Base-by-base conservation (phyloP, 2,797 vertebrate species). In the Masticophis lateralis region DNA sequence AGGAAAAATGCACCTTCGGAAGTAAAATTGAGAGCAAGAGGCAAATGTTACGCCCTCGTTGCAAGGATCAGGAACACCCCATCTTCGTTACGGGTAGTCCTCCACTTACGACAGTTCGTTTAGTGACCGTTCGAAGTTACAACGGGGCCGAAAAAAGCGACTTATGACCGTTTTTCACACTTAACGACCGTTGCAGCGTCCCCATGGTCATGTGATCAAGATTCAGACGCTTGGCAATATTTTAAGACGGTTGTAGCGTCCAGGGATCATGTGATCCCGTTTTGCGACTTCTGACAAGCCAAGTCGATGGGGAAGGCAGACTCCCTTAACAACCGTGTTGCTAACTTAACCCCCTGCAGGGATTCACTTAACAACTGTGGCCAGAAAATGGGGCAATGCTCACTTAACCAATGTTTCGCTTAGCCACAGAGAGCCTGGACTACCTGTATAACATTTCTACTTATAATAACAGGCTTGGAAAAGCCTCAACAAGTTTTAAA, bases 141-240 rank as follows among this genome's bases (percentile, higher is more conserved):
- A 28, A 28, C 5, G 10, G 12, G 4, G 5, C 4, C 0, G 2
- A n/a, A n/a, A 66, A n/a, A 66, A 6, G 27, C 5, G 4, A 14
- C 4, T 2, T 0, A 6, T 0, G 2, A n/a, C 12, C 28, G 12
- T 66, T 66, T n/a, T n/a, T 66, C 63, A n/a, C 63, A n/a, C 28
- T 28, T 63, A n/a, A 0, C n/a, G 5, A 66, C 12, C 1, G 0
- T 2, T 4, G 12, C 63, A 66, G 28, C 12, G 0, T 28, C 27
- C 61, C 27, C 60, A 0, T 53, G 51, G 57, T 59, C 57, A 0
- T 7, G 2, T n/a, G 63, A 5, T 6, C 28, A 6, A 66, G 13
- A 66, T 13, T n/a, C 5, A 5, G 27, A 66, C 0, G 61, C 4
- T n/a, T n/a, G 63, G 12, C 63, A n/a, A 14, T 66, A 66, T 66